Base-by-base conservation (phyloP, 2,797 vertebrate species). In the Neostethus bicornis region DNA sequence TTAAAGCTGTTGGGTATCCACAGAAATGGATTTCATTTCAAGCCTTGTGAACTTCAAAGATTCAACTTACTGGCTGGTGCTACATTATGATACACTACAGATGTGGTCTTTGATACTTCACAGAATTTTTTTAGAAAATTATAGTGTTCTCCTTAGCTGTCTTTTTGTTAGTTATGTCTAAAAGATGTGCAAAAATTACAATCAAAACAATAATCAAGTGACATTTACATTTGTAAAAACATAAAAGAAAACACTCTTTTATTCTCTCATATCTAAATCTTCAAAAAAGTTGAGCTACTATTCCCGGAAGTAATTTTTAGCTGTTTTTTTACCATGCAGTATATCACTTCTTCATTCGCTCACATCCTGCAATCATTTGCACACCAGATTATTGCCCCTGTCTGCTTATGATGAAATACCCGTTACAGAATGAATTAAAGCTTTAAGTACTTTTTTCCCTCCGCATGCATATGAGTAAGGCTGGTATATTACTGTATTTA, bases 401-500 rank as follows among this genome's bases (percentile, higher is more conserved):
- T 77, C 80, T 65, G 6, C 69, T 74, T 43, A 59, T 75, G 76
- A 84, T 84, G 75, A 84, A 87, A 75, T 68, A 59, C 73, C 35
- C 39, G 9, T 29, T n/a, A 66, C 76, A 80, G 87, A 89, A 87
- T 80, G 67, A 87, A 89, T 84, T 78, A 84, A 89, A 80, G 64
- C 70, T 29, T 69, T 51, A 57, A 77, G 66, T 77, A 84, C 79
- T 82, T 83, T n/a, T n/a, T n/a, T n/a, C n/a, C 80, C 73, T 84
- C 78, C 73, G 61, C 59, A 71, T 76, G 74, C 81, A 85, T 85
- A 86, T 79, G 78, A 78, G 79, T 37, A 60, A 83, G 80, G 80
- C 61, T 81, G 79, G 78, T 89, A 90, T 87, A 91, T 91, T 90
- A 87, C 72, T 52, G 66, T 87, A 80, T 91, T 91, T 91, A 91